Base-by-base conservation (phyloP, 2,888 invertebrate genomes). In the Palloptera scutellata region DNA sequence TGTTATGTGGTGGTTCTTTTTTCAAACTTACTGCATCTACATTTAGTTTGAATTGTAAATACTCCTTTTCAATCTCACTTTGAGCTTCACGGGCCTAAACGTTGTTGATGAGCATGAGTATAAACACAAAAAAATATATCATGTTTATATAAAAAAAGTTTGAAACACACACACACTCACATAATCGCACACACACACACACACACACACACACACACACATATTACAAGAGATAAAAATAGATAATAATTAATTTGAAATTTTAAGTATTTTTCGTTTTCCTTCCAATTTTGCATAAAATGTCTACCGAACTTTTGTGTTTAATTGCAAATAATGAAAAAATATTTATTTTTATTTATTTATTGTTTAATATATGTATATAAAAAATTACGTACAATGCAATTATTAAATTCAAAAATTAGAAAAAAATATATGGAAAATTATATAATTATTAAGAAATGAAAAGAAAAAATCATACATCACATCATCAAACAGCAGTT, bases 61-160 rank as follows among this genome's bases (percentile, higher is more conserved):
- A 75, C 73, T 81, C 83, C 82, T 79, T 75, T 78, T 83, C 81
- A 71, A 78, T 75, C 76, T 76, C 76, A 75, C 76, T 81, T 61
- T 83, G 83, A 76, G 77, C 72, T 75, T 77, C 82, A 75, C 81
- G 81, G 72, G 81, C 81, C 81, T 81, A 82, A 79, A 82, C 40
- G 61, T 61, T 48, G 11, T 15, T 11, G 53, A 17, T 4, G 17
- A 48, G 52, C 19, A 57, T 45, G 40, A 30, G 30, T 30, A 30
- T 30, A 9, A 42, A 19, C 17, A n/a, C 52, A 42, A 53, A 17
- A 53, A 64, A 63, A 43, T 57, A 63, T 55, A 63, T 45, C 45
- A 55, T 40, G 40, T 41, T 41, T 45, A 15, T 48, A 57, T 2
- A 57, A 3, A 55, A 30, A 51, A 48, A 43, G 11, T 53, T 42